Evolutionary conservation across 2,888 invertebrate genomes (phyloP), one percentile per base, ranked within the genome.

Genomic region (Iselma pallidipennis): DNA sequence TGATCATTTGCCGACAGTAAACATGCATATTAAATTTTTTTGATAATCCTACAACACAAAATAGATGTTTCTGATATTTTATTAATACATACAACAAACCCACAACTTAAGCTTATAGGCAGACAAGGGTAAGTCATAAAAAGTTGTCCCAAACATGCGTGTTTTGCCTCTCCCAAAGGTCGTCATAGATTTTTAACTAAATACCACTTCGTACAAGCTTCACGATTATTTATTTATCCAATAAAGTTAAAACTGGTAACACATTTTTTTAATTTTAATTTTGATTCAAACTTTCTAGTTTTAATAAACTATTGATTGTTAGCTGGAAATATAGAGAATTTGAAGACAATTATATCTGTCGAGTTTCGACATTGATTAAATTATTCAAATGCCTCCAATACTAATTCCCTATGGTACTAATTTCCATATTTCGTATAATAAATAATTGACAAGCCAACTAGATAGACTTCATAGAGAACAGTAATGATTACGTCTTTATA

Each of bases 391-490:
- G 29, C 19, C 16, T 14, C 52, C 28, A 52, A 45, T 23, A 45
- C 23, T 52, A 52, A 52, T 21, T 29, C 31, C 52, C 52, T 19
- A 29, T 4, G 19, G 16, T 31, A 23, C n/a, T 10, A 29, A 52
- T 52, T 52, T 52, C 52, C 52, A 52, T 52, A 52, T 52, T 52
- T 52, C 31, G 19, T 52, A 33, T 52, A 29, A 23, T 16, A 52
- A 31, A 19, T 29, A 52, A 52, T 31, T 52, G 52, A 52, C 52
- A 52, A 9, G 33, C 31, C 9, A 23, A 45, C 23, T 23, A 45
- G 23, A 23, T 45, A 4, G 21, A 45, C 21, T 45, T 45, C 12
- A 45, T 45, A 9, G 42, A 7, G 9, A 45, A 21, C 4, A n/a
- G n/a, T n/a, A n/a, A n/a, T n/a, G n/a, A n/a, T n/a, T n/a, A n/a